Percentiles rank a stretch among this genome's conserved stretches.
These are phyloP conservation scores for Chlorospingus flavigularis DNA, from an alignment of 2,797 vertebrate species.

Conservation along the genomic window DNA sequence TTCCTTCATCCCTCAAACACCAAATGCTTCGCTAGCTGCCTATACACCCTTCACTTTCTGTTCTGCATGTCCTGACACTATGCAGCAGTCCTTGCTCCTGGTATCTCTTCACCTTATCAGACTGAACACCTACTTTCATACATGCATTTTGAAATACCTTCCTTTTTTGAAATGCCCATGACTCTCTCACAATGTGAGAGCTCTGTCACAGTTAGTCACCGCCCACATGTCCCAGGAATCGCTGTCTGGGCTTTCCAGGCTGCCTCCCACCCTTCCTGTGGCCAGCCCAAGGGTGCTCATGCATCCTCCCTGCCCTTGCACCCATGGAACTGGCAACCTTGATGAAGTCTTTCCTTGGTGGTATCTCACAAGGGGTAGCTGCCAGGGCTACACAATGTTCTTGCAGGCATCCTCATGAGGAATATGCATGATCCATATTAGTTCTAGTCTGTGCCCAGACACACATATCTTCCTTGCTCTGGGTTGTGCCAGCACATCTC, in stretches of 20 bases:
- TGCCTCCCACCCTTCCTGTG: neutral
- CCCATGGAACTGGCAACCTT: neutral
- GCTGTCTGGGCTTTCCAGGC: neutral
- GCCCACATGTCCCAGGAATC: neutral
- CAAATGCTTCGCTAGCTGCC: neutral
- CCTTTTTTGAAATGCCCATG: neutral
- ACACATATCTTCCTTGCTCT: neutral
- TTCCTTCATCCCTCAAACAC: neutral
- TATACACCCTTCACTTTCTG: neutral
- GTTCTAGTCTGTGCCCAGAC: neutral
- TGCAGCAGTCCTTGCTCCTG: neutral
- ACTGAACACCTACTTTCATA: neutral
- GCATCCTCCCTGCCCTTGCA: neutral
- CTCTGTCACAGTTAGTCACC: neutral
- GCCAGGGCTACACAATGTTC: neutral
- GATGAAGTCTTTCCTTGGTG: neutral
- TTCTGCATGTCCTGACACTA: neutral
- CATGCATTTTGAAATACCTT: neutral
- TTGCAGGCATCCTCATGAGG: neutral
- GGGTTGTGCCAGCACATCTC: neutral
- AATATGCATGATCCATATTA: neutral
- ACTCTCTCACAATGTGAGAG: neutral
- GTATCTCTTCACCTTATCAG: neutral
- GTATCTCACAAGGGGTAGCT: neutral
- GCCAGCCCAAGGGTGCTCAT: neutral